A percentile compares a stretch with the other conserved stretches of the same genome.
These are phyloP conservation scores for Acrobasis consociella DNA, from an alignment of 2,888 invertebrate genomes.

Conservation along the genomic window DNA sequence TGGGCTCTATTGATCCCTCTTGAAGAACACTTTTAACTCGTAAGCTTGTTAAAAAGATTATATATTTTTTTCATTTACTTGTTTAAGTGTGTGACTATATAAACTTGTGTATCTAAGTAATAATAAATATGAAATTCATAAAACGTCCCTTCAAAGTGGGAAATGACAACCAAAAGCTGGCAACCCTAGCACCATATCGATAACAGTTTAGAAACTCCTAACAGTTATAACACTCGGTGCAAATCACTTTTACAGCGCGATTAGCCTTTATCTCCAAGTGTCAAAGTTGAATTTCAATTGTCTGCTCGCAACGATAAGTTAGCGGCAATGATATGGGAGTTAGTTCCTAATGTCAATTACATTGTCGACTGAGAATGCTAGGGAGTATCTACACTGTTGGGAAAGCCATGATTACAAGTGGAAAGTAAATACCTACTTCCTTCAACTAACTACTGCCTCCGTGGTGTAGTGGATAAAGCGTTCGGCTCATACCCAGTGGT, in stretches of 20 bases:
- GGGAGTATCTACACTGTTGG: slow-evolving; percentile 43
- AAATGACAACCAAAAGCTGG: slow-evolving; percentile 37
- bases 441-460: no score
- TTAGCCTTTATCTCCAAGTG: slow-evolving; percentile 44
- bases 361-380: slow-evolving; percentile 55
- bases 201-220: slow-evolving; percentile 56
- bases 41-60: no score
- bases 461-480: no score
- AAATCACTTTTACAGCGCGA: slow-evolving; percentile 44
- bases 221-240: slow-evolving; percentile 47
- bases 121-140: no score
- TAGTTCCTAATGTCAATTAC: slow-evolving; percentile 56
- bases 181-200: slow-evolving; percentile 52
- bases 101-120: no score
- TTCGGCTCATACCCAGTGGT: no score
- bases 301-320: slow-evolving; percentile 25
- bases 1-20: no score
- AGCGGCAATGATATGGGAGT: slow-evolving; percentile 29
- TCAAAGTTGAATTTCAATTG: slow-evolving; percentile 54
- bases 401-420: no score
- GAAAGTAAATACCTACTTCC: no score
- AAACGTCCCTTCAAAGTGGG: background rate
- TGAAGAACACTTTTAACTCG: no score
- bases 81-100: no score
- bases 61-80: no score